Percentiles rank a stretch among this genome's conserved stretches.
phyloP scores from a whole-genome alignment of 53 echinoderm and acorn worm genomes.

The Patiria pectinifera region DNA sequence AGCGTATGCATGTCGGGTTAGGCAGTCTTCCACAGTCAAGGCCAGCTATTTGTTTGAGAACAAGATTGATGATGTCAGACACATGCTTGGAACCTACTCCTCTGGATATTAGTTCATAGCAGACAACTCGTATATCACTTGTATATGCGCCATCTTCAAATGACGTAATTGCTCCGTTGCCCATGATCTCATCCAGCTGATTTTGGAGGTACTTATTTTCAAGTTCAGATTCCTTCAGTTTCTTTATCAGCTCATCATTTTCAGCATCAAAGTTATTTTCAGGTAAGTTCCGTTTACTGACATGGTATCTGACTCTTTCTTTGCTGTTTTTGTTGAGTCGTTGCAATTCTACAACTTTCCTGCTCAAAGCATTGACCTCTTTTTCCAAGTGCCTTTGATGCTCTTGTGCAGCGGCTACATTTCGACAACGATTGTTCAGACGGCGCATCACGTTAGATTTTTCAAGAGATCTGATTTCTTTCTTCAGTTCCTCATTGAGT shows the following conservation, averaged over 20 bases:
- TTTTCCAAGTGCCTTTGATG: neutral
- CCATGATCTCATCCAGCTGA: slow-evolving; percentile 76
- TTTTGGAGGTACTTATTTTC: slow-evolving; percentile 55
- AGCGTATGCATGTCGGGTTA: slow-evolving; percentile 33
- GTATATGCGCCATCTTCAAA: slow-evolving; percentile 65
- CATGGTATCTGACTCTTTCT: slow-evolving; percentile 23
- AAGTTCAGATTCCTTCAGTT: slow-evolving; percentile 36
- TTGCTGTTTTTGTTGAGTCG: neutral
- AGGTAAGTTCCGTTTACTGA: neutral
- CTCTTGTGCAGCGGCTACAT: neutral
- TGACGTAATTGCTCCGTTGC: slow-evolving; percentile 47
- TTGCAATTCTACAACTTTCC: slow-evolving; percentile 8
- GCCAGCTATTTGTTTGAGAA: slow-evolving; percentile 44
- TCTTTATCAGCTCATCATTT: slow-evolving; percentile 27
- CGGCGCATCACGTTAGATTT: neutral
- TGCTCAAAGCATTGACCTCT: slow-evolving; percentile 41
- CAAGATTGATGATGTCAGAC: slow-evolving; percentile 41
- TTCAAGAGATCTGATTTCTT: slow-evolving; percentile 7
- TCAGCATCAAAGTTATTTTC: slow-evolving; percentile 35
- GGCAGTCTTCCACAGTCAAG: slow-evolving; percentile 42
- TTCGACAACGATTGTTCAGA: neutral
- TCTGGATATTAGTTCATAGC: slow-evolving; percentile 69
- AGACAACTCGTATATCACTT: slow-evolving; percentile 65
- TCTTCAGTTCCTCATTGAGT: slow-evolving; percentile 13
- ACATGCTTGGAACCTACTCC: slow-evolving; percentile 71